Base-by-base conservation (phyloP, 1,140 invertebrate genomes). In the Drosophila kanapiae region DNA sequence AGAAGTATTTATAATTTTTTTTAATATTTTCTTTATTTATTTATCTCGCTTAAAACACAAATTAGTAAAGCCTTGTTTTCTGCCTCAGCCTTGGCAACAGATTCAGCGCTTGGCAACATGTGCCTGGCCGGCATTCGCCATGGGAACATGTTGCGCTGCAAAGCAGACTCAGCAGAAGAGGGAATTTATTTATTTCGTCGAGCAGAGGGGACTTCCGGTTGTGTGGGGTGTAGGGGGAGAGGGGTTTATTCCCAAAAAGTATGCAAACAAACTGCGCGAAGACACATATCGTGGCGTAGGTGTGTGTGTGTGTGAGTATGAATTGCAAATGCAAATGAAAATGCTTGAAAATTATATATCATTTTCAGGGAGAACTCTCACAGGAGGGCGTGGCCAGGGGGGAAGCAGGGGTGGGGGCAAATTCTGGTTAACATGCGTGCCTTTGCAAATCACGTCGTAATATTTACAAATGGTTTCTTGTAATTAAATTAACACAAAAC, bases 401-500 rank as follows among this genome's bases (percentile, higher is more conserved):
- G 18, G 3, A 16, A 37, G 7, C 8, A 1, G 9, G 9, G 54
- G 33, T 9, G 31, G 33, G 4, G 51, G 40, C 27, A 58, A 42
- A 58, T 58, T 37, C 53, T 56, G 53, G 53, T 56, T 56, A 60
- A 16, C 78, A 85, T 86, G 82, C 79, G 70, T 82, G 82, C 76
- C 64, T 87, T 67, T 72, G 76, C 84, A 90, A 83, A 90, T 85
- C 85, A 90, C 85, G 85, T 90, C 85, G 75, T 82, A 84, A 90
- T 90, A 90, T 90, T 90, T 90, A 90, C 85, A 90, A 90, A 90
- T 90, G 85, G 85, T 90, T 90, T 90, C 85, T 90, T 90, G 85
- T 90, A 90, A 90, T 90, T 90, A 90, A 90, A 90, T 90, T 90
- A 90, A 90, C 85, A 90, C 86, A 90, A 90, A 90, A 90, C 85